These are phyloP conservation scores for Cygnus olor DNA, from an alignment of 2,797 vertebrate genomes.

Conservation along the genomic window DNA sequence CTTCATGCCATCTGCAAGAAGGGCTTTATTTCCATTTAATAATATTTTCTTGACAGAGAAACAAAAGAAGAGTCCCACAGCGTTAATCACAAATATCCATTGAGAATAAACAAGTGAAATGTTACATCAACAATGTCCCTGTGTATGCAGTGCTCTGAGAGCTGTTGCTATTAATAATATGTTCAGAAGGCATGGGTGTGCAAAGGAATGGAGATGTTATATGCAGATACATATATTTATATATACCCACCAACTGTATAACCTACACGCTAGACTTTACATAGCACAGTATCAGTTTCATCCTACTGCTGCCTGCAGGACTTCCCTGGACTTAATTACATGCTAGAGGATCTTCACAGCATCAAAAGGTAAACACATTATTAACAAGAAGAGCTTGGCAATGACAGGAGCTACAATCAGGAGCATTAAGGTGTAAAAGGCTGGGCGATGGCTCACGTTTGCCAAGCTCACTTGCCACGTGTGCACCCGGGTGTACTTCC, in stretches of 20 bases:
- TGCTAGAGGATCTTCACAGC: background rate
- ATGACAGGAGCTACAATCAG: background rate
- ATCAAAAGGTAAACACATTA: background rate
- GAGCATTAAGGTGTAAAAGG: background rate
- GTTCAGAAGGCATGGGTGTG: constrained; percentile 21
- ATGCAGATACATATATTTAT: background rate
- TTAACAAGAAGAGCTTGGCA: constrained; percentile 15
- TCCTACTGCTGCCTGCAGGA: constrained; percentile 28
- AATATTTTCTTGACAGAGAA: constrained; percentile 27
- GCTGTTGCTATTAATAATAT: constrained; percentile 7
- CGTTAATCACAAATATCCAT: constrained; percentile 34
- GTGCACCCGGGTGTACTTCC: background rate
- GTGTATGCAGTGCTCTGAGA: background rate
- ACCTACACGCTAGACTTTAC: constrained; percentile 30
- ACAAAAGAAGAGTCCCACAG: constrained; percentile 33
- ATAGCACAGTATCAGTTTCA: constrained; percentile 28
- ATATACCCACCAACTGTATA: background rate
- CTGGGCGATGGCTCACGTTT: background rate
- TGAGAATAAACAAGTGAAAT: constrained; percentile 37
- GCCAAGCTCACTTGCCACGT: background rate
- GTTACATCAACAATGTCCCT: constrained; percentile 37
- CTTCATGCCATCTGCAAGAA: constrained; percentile 26
- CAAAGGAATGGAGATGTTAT: constrained; percentile 14
- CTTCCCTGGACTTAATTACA: constrained; percentile 28
- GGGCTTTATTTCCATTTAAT: background rate